Evolutionary conservation across 2,113 vertebrate genomes (phyloP), one percentile per base, ranked within the genome.

Genomic region (Paracanthobrama guichenoti): DNA sequence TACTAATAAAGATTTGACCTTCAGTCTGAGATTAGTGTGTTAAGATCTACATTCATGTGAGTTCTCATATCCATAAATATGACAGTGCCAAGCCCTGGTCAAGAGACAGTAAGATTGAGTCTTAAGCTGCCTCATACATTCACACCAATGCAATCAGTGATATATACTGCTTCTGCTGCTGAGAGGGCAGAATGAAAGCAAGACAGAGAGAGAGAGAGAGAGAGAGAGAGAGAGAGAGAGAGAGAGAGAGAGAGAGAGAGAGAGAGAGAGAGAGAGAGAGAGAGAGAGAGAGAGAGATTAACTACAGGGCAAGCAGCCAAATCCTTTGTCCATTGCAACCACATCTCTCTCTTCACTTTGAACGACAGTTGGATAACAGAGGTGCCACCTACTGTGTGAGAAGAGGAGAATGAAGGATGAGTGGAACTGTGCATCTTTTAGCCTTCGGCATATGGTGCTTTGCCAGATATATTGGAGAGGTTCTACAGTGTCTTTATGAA

Each of bases 81-180:
- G 3, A 74, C 42, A 8, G 48, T 0, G 26, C 62, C 16, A 66
- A 66, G 14, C 28, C 28, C 28, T 31, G 67, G 67, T n/a, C 67
- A 71, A 71, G 18, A 22, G 67, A 71, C 67, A 71, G 67, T 39
- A 10, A 71, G 67, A 71, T n/a, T 42, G 66, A 69, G 18, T 69
- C 35, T 10, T 69, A 22, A 69, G 20, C 31, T 69, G 66, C 42
- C 66, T 69, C 66, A 69, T 39, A 69, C 66, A 69, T 42, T 71
- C 20, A 71, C 67, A 71, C 67, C 67, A 76, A 28, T 76, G 73
- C 48, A 76, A 46, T 18, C 67, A 71, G 67, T 71, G 35, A 42
- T 42, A 42, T 42, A 71, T 71, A 71, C 67, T 42, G 67, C 20
- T 71, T 42, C 67, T 71, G 67, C 66, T 69, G 66, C 18, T 12